These are phyloP conservation scores for Cyanoderma ruficeps DNA, from an alignment of 2,113 vertebrate species.

Conservation along the genomic window DNA sequence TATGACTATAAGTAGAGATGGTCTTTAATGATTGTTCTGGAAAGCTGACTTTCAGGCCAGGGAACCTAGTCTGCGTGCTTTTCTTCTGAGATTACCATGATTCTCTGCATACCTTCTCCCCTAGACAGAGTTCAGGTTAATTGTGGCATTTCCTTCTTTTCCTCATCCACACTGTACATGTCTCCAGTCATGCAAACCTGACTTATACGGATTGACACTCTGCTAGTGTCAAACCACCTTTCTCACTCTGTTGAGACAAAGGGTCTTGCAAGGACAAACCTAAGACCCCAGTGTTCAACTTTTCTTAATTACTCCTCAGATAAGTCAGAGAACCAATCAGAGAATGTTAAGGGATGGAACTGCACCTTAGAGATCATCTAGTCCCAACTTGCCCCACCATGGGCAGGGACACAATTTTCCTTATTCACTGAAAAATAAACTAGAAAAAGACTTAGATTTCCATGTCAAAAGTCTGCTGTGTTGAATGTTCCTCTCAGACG, in stretches of 20 bases:
- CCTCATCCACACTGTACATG: fast-evolving
- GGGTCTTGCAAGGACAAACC: not conserved
- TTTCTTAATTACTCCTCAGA: not conserved
- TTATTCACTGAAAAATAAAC: not conserved
- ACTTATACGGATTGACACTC: not conserved
- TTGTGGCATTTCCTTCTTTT: not conserved
- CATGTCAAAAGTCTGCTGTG: not conserved
- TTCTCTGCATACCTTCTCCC: not conserved
- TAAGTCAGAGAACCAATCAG: not conserved
- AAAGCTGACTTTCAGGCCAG: not conserved
- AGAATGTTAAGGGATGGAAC: not conserved
- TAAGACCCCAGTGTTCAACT: not conserved
- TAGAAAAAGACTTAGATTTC: not conserved
- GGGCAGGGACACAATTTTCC: not conserved
- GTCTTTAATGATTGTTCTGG: not conserved
- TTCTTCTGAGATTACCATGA: not conserved
- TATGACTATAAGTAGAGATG: not conserved
- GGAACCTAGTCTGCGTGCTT: not conserved
- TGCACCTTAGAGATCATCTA: not conserved
- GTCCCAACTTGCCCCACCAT: fast-evolving
- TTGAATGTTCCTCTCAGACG: not conserved
- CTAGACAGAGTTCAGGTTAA: not conserved
- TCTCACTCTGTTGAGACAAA: not conserved
- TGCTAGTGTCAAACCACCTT: not conserved
- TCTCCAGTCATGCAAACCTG: not conserved